phyloP scores from a whole-genome alignment of 2,797 vertebrate species.

The Dendrocincla fuliginosa region DNA sequence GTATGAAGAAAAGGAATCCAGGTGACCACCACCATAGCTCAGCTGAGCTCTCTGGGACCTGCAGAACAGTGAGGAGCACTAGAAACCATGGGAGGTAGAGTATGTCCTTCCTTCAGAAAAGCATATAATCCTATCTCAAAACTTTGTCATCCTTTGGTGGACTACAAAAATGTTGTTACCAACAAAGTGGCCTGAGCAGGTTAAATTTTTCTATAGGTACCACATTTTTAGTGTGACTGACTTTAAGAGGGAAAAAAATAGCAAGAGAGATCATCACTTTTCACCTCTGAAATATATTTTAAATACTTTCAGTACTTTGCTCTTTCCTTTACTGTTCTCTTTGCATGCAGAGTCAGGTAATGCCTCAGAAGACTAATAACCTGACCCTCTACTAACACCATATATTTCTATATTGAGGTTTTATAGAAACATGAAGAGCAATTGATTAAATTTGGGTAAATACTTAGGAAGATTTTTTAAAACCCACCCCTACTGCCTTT shows the following conservation, averaged over 20 bases:
- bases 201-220: not conserved
- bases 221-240: not conserved
- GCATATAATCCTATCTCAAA: rapidly evolving
- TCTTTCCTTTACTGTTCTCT: not conserved
- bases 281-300: not conserved
- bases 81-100: not conserved
- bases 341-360: not conserved
- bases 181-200: not conserved
- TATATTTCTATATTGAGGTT: not conserved
- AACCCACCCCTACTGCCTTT: not conserved
- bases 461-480: not conserved
- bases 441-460: not conserved
- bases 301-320: not conserved
- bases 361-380: not conserved
- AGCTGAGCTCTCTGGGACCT: not conserved
- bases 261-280: not conserved
- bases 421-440: not conserved
- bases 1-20: rapidly evolving
- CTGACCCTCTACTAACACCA: not conserved
- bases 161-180: not conserved
- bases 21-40: not conserved
- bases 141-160: not conserved
- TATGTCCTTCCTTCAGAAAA: not conserved
- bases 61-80: not conserved
- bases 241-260: not conserved